Evolutionary conservation across 1,140 invertebrate species (phyloP).

Genomic region (Leptinotarsa lineolata): DNA sequence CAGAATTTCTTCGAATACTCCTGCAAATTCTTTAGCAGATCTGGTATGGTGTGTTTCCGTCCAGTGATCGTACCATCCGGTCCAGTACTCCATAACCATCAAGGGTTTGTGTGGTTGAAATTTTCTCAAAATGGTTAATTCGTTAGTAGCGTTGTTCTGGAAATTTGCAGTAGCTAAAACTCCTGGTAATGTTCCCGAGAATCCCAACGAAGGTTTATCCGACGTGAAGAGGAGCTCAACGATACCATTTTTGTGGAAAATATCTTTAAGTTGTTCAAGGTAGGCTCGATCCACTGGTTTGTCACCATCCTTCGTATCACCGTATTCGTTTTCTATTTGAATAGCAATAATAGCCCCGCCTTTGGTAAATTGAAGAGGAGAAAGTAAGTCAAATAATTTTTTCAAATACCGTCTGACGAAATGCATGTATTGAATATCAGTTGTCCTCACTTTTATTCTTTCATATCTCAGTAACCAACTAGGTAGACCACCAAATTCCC

Average conservation of each 20-base stretch:
- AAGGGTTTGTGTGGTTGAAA: conserved; percentile 62
- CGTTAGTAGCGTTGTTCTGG: conserved; percentile 49
- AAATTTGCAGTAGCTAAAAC: conserved; percentile 63
- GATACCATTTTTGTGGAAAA: conserved; percentile 49
- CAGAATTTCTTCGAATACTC: conserved; percentile 48
- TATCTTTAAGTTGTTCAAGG: conserved; percentile 55
- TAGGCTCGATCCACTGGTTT: conserved; percentile 56
- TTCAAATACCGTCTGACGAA: conserved; percentile 58
- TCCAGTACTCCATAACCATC: conserved; percentile 70
- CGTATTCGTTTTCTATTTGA: conserved; percentile 66
- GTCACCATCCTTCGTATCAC: conserved; percentile 44
- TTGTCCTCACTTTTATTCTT: conserved; percentile 59
- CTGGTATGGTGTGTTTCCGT: conserved; percentile 47
- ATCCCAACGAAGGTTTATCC: conserved; percentile 49
- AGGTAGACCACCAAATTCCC: conserved; percentile 61
- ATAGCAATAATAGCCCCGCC: conserved; percentile 65
- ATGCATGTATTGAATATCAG: conserved; percentile 55
- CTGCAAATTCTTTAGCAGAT: conserved; percentile 34
- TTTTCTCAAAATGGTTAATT: conserved; percentile 55
- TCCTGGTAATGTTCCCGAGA: conserved; percentile 41
- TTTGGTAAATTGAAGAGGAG: conserved; percentile 60
- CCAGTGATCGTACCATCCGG: conserved; percentile 67
- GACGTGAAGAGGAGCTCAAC: conserved; percentile 46
- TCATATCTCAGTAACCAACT: conserved; percentile 43
- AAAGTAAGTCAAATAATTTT: conserved; percentile 57